Base-by-base conservation (phyloP, 2,113 vertebrate species). In the Dipodomys spectabilis region DNA sequence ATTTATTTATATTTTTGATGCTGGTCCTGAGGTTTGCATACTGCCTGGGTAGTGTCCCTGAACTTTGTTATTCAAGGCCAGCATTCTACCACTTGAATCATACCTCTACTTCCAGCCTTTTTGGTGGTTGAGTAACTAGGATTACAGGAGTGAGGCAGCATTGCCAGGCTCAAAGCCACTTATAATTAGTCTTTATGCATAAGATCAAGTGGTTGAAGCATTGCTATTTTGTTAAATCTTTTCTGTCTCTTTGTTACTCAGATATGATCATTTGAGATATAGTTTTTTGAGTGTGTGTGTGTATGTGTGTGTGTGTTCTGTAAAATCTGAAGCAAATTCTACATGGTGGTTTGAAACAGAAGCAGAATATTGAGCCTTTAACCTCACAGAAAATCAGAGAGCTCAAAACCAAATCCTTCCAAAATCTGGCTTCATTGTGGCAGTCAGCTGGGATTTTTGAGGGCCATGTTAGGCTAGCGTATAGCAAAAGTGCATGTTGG, bases 321-420 rank as follows among this genome's bases (percentile, higher is more conserved):
- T 82, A 44, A 89, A 81, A 18, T 44, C n/a, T 90, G 49, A 95
- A 95, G 81, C 39, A 39, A 13, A 49, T 91, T 5, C 78, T 60
- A 78, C 89, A n/a, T 86, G 13, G 22, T 94, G 9, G 12, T 69
- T 94, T 91, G 67, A 78, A 71, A 91, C 78, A 45, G 6, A 27
- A 79, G 35, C 16, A 83, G 69, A 92, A 87, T 79, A 73, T 18
- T 88, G 69, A 93, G 53, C 82, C 45, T 81, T 60, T 93, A 67
- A 77, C 62, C 86, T 88, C 87, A 44, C 4, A 93, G 67, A 74
- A 90, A 94, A 94, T 79, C 82, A 22, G n/a, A 88, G 78, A 64
- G 86, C 84, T 96, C 67, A 67, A n/a, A 49, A 88, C 22, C 57
- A 90, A 88, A 88, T 94, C 71, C 84, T 83, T 57, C 28, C 35